A percentile compares a stretch with the other conserved stretches of the same genome.
Evolutionary conservation across 1,140 invertebrate species (phyloP).

Genomic region (Sarcophaga bullata): DNA sequence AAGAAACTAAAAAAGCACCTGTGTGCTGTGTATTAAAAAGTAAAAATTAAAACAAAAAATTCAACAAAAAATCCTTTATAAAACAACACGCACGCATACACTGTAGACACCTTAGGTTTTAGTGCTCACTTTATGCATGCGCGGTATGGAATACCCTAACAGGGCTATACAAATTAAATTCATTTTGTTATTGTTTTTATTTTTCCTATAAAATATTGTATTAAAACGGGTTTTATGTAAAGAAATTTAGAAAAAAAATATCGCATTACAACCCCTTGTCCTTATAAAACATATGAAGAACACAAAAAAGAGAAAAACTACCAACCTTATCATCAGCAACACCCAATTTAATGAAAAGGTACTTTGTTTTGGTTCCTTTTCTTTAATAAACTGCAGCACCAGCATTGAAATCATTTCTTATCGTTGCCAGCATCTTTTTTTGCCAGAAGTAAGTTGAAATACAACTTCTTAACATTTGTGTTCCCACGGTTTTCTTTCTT

Average conservation of each 20-base stretch:
- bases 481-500: conserved; percentile 1
- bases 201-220: neutral
- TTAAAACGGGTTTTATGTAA: conserved; percentile 10
- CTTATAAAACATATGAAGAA: neutral
- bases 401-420: neutral
- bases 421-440: conserved; percentile 1
- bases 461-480: conserved; percentile 10
- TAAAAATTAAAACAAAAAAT: neutral
- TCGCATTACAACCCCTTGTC: neutral
- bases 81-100: neutral
- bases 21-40: neutral
- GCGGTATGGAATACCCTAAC: neutral
- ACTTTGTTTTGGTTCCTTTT: neutral
- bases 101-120: neutral
- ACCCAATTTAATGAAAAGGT: neutral
- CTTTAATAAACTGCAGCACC: too few relatives aligned
- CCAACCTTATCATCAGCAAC: neutral
- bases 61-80: neutral
- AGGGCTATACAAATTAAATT: too few relatives aligned
- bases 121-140: conserved; percentile 4
- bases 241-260: conserved; percentile 11
- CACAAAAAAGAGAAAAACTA: neutral
- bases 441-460: conserved; percentile 4
- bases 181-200: too few relatives aligned
- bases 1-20: neutral